Conservation (phyloP, 23 tunicate genomes). For the Botrylloides violaceus region DNA sequence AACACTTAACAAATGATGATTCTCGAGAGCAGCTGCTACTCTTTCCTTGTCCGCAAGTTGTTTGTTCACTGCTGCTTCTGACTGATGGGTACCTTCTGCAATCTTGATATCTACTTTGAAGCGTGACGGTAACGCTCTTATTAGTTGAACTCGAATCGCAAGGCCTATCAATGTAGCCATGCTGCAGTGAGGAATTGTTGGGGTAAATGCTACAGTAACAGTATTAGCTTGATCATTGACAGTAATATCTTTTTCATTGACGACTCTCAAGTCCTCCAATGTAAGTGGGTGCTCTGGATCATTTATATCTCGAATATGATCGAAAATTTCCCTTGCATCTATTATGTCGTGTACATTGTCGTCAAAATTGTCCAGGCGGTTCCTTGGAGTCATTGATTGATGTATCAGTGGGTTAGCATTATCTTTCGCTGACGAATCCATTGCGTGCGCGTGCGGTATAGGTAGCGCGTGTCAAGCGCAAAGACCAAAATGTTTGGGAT, state of each 20-base stretch:
- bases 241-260: conserved; percentile 67
- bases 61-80: conserved; percentile 84
- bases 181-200: conserved; percentile 97
- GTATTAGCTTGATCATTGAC: conserved; percentile 71
- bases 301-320: conserved; percentile 87
- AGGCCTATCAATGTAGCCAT: conserved; percentile 98
- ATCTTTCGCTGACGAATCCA: conserved; percentile 39
- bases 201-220: conserved; percentile 73
- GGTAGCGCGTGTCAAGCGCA: too few relatives aligned
- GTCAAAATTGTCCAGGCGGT: conserved; percentile 20
- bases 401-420: conserved; percentile 71
- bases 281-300: conserved; percentile 98
- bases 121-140: conserved; percentile 78
- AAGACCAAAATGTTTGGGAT: too few relatives aligned
- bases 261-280: conserved; percentile 75
- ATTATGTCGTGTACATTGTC: conserved; percentile 67
- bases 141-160: conserved; percentile 75
- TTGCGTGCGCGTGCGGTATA: not conserved
- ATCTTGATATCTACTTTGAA: conserved; percentile 82
- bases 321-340: conserved; percentile 89
- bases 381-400: conserved; percentile 53
- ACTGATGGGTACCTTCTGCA: conserved; percentile 82
- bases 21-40: conserved; percentile 99
- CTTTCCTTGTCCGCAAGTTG: conserved; percentile 97
- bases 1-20: conserved; percentile 61